Conservation (phyloP, 2,888 invertebrate genomes). For the Phoenoteleia sp. region DNA sequence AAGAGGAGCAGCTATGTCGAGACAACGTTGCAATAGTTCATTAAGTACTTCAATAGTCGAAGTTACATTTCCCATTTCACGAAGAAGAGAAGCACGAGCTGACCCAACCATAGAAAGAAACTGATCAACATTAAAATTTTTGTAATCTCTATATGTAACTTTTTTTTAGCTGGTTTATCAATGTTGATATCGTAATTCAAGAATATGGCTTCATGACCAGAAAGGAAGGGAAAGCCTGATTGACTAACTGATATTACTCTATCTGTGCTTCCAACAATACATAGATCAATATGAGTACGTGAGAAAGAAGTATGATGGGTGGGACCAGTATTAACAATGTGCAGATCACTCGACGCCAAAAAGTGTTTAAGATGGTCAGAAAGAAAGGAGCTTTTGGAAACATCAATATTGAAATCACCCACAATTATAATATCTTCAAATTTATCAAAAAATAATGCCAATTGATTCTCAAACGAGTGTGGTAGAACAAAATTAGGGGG, state of each 20-base stretch:
- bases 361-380: not conserved
- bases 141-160: not conserved
- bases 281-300: conserved; percentile 7
- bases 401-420: conserved; percentile 36
- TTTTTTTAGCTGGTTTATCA: no score
- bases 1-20: not conserved
- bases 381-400: not conserved
- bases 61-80: no score
- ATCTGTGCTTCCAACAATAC: not conserved
- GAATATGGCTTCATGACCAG: conserved; percentile 25
- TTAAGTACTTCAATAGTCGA: not conserved
- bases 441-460: not conserved
- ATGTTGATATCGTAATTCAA: not conserved
- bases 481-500: not conserved
- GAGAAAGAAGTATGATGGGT: conserved; percentile 7
- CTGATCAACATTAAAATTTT: not conserved
- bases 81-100: no score
- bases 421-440: not conserved
- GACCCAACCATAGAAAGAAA: not conserved
- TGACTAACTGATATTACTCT: not conserved
- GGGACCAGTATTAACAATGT: not conserved
- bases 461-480: not conserved
- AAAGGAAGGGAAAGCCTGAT: conserved; percentile 21
- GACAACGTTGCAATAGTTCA: not conserved
- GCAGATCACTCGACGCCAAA: not conserved